Percentiles rank a stretch among this genome's conserved stretches.
These are phyloP conservation scores for Dunckerocampus dactyliophorus DNA, from an alignment of 2,113 vertebrate species.

Conservation along the genomic window DNA sequence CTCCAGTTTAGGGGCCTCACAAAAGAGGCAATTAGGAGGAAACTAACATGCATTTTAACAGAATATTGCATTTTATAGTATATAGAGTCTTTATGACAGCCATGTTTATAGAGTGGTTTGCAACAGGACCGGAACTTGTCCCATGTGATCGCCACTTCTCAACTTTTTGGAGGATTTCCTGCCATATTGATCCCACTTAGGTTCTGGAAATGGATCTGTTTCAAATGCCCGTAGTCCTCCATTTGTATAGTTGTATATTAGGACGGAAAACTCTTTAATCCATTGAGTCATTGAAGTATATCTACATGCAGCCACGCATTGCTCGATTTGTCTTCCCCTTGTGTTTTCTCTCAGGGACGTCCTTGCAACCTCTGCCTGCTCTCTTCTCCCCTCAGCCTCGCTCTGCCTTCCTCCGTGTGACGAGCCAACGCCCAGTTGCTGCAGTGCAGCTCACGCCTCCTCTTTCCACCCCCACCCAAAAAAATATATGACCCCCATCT, in stretches of 20 bases:
- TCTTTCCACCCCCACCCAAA: conserved; percentile 20
- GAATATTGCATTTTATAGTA: no score
- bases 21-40: no score
- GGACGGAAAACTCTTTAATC: background rate
- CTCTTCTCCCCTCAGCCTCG: conserved; percentile 21
- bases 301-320: background rate
- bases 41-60: no score
- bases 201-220: no score
- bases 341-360: conserved; percentile 9
- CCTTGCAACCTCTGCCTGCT: conserved; percentile 6
- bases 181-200: no score
- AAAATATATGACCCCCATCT: conserved; percentile 11
- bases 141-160: no score
- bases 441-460: conserved; percentile 70
- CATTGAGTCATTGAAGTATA: no score
- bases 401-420: conserved; percentile 30
- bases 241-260: background rate
- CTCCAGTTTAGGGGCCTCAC: no score
- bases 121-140: no score
- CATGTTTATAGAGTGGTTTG: no score
- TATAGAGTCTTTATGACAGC: no score
- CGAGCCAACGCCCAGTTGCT: conserved; percentile 75
- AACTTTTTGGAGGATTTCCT: no score
- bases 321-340: background rate
- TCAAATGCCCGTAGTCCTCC: background rate